Evolutionary conservation across 2,113 vertebrate species (phyloP).

Genomic region (Tupaia chinensis): DNA sequence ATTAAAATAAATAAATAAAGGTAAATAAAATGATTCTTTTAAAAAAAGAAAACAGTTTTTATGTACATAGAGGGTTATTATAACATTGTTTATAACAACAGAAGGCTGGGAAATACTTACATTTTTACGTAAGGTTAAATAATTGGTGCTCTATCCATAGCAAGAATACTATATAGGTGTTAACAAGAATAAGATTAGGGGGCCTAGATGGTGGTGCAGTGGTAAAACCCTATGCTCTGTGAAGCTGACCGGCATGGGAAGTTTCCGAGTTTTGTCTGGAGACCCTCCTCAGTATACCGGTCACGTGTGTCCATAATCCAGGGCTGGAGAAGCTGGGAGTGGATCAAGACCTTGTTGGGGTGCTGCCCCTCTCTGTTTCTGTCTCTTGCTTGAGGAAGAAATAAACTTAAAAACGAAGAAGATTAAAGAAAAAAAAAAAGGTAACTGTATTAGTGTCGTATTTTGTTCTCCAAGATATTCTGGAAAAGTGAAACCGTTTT

Average conservation of each 20-base stretch:
- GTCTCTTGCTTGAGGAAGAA: too few species aligned
- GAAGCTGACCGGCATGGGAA: too few species aligned
- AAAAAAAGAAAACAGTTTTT: not conserved
- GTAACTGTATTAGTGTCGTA: not conserved
- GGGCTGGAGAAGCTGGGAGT: too few species aligned
- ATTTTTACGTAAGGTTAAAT: constrained; percentile 1
- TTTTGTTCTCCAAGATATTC: not conserved
- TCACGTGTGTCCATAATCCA: too few species aligned
- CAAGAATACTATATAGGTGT: not conserved
- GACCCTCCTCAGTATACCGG: too few species aligned
- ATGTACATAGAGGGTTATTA: not conserved
- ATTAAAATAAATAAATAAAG: too few species aligned
- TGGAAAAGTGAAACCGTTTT: not conserved
- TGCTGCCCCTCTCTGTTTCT: too few species aligned
- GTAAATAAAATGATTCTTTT: not conserved
- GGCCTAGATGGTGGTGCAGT: too few species aligned
- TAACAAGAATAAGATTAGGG: not conserved
- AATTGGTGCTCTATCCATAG: not conserved
- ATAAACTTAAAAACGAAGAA: not conserved
- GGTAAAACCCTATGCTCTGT: too few species aligned
- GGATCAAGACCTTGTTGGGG: too few species aligned
- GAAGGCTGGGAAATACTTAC: not conserved
- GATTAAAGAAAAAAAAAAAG: not conserved
- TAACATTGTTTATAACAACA: not conserved
- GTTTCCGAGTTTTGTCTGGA: too few species aligned